phyloP scores from a whole-genome alignment of 2,797 vertebrate species.

The Smutsia gigantea region DNA sequence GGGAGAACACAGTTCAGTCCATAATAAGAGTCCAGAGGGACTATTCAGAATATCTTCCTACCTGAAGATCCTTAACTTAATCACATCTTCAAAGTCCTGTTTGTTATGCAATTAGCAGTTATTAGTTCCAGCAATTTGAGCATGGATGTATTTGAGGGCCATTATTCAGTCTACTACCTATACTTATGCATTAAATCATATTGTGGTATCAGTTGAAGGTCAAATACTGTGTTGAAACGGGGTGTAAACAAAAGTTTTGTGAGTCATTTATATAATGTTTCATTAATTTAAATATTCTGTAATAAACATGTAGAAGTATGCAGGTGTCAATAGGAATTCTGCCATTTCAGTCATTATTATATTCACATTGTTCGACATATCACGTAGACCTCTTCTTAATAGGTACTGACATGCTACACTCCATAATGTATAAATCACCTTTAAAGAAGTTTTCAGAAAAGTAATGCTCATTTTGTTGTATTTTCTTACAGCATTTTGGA shows the following conservation, averaged over 20 bases:
- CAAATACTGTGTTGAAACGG: background rate
- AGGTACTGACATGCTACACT: background rate
- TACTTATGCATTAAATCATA: background rate
- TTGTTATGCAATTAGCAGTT: background rate
- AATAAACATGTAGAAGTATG: background rate
- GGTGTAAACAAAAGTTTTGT: background rate
- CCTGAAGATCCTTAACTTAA: no score
- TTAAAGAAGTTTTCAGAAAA: background rate
- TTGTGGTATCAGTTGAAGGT: background rate
- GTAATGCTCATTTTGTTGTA: background rate
- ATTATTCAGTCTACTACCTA: background rate
- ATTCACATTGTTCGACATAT: background rate
- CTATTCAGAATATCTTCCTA: no score
- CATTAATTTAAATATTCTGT: background rate
- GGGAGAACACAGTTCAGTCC: no score
- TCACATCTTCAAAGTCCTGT: background rate
- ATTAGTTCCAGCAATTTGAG: background rate
- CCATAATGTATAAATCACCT: background rate
- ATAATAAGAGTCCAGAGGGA: no score
- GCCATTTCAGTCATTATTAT: background rate
- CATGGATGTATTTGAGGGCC: background rate
- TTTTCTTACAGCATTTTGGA: background rate
- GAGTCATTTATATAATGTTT: background rate
- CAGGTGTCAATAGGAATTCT: background rate
- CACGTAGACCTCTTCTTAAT: background rate